A percentile compares a stretch with the other conserved stretches of the same genome.
phyloP scores from a whole-genome alignment of 64 coral and sea anemone species.

The Dendronephthya gigantea region DNA sequence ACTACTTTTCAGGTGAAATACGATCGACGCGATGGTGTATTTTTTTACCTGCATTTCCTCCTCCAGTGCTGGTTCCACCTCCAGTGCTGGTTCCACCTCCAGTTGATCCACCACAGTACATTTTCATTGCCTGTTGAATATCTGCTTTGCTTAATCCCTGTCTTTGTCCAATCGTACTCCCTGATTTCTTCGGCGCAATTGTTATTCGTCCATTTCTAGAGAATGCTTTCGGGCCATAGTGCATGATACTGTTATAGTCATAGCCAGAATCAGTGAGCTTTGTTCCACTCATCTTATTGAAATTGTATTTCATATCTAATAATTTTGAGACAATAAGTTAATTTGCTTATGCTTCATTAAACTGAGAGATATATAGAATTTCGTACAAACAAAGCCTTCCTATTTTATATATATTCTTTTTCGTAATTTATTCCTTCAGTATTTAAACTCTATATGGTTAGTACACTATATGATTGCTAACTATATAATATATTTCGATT shows the following conservation, averaged over 20 bases:
- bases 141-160: background rate
- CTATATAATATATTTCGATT: no score
- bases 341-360: no score
- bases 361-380: no score
- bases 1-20: no score
- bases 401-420: no score
- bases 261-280: conserved; percentile 28
- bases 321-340: no score
- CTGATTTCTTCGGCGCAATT: background rate
- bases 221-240: conserved; percentile 56
- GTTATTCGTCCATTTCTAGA: conserved; percentile 26
- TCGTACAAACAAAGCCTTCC: no score
- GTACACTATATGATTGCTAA: no score
- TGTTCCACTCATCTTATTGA: background rate
- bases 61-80: background rate
- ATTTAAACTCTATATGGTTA: no score
- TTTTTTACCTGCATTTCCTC: background rate
- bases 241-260: conserved; percentile 56
- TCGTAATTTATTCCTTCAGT: no score
- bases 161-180: background rate
- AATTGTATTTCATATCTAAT: background rate
- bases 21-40: no score
- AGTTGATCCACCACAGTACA: background rate
- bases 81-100: no score
- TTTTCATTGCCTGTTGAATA: background rate